Conservation (phyloP, 2,888 invertebrate genomes). For the Cantharis rustica region DNA sequence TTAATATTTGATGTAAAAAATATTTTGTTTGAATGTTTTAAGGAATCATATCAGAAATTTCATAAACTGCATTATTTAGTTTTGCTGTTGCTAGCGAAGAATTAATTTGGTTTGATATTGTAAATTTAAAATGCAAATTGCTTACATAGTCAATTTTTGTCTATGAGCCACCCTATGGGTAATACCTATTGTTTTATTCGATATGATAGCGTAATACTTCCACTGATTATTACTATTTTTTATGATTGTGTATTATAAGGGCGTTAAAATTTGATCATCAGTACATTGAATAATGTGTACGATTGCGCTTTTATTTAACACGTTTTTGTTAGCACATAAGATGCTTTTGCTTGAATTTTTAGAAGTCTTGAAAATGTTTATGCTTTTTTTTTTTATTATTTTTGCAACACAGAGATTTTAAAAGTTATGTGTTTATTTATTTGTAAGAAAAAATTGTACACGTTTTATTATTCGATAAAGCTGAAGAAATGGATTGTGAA, state of each 20-base stretch:
- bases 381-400: not conserved
- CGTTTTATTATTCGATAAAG: not conserved
- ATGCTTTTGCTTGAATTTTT: slow-evolving; percentile 4
- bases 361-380: not conserved
- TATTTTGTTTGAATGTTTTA: not conserved
- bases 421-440: not conserved
- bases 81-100: not conserved
- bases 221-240: slow-evolving; percentile 45
- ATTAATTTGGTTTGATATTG: not conserved
- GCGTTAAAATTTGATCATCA: slow-evolving; percentile 24
- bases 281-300: not conserved
- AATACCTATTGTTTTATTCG: slow-evolving; percentile 15
- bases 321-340: not conserved
- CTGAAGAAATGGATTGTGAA: slow-evolving; percentile 4
- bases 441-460: not conserved
- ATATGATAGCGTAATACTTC: slow-evolving; percentile 52
- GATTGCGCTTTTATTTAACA: slow-evolving; percentile 1
- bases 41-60: not conserved
- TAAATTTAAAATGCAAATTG: slow-evolving; percentile 17
- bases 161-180: slow-evolving; percentile 31
- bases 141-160: slow-evolving; percentile 28
- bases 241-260: slow-evolving; percentile 16
- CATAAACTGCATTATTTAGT: not conserved
- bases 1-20: not conserved
- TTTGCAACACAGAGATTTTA: not conserved